Percentiles rank a stretch among this genome's conserved stretches.
phyloP scores from a whole-genome alignment of 2,113 vertebrate genomes.

The Herpailurus yagouaroundi region DNA sequence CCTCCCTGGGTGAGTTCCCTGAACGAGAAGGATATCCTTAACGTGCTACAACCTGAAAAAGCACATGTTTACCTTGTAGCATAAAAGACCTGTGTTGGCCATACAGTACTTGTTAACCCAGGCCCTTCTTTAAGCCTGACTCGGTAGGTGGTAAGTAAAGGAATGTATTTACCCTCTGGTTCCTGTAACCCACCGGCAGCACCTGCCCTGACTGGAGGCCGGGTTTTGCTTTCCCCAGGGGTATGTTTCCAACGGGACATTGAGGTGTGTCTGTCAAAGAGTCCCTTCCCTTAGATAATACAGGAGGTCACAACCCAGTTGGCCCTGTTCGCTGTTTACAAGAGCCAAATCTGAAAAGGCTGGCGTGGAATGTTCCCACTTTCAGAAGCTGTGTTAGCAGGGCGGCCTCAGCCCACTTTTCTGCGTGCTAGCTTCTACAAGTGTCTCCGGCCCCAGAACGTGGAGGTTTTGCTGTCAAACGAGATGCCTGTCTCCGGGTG shows the following conservation, averaged over 20 bases:
- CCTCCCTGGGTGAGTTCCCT: background rate
- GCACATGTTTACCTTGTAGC: background rate
- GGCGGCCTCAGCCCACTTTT: fast-evolving
- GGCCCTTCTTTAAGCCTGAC: constrained; percentile 8
- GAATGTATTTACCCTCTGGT: background rate
- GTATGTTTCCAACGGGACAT: background rate
- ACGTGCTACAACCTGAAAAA: constrained; percentile 25
- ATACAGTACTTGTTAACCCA: background rate
- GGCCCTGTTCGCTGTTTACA: background rate
- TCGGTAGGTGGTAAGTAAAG: background rate
- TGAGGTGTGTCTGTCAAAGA: background rate
- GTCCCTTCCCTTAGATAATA: background rate
- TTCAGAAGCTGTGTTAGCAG: background rate
- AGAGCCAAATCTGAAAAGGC: background rate
- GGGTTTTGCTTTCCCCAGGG: background rate
- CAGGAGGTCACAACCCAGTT: background rate
- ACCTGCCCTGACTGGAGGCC: background rate
- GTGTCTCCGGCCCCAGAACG: background rate
- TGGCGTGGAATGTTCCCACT: background rate
- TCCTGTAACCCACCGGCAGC: background rate
- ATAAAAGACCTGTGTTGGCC: constrained; percentile 43
- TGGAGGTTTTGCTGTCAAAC: background rate
- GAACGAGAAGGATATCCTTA: constrained; percentile 11
- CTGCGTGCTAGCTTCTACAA: background rate
- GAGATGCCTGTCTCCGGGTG: background rate